Base-by-base conservation (phyloP, 2,113 vertebrate species). In the Motacilla alba region DNA sequence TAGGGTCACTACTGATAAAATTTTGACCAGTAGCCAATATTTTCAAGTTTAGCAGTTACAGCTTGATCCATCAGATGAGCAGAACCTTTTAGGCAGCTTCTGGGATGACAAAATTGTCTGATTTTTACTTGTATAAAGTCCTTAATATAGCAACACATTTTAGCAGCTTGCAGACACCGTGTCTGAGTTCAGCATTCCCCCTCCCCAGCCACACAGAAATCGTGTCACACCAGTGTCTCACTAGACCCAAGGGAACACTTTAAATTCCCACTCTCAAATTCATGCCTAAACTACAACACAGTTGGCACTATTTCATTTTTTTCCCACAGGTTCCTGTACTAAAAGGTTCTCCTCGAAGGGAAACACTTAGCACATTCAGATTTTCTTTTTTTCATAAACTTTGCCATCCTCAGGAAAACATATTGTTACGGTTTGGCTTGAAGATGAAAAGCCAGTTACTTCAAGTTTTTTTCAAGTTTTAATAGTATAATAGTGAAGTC, bases 251-350 rank as follows among this genome's bases (percentile, higher is more conserved):
- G 0, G 0, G 44, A 73, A 84, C 33, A 49, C 20, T 81, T 62
- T 0, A 46, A 64, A 91, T 56, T 15, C 27, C 31, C 39, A 27
- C 49, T 35, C 69, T 23, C 62, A 46, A 41, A 70, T 31, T 52
- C 31, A 11, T 17, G 31, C 31, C n/a, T 56, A 14, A 50, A 50
- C 12, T 63, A 41, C 50, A 76, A 26, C 0, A 12, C 9, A 8
- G 18, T 33, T 0, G 1, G 11, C n/a, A 63, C 9, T 31, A 14
- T 4, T 31, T 11, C 0, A 0, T 41, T 53, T 41, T 27, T 27
- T 59, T 50, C 41, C 5, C 35, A 41, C 3, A 59, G 63, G 11
- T 60, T 46, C 49, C 31, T 53, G 49, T 66, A 56, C 21, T 58
- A 20, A 33, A 80, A 77, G 33, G 4, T 53, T 69, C 31, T 37